Evolutionary conservation across 2,797 vertebrate species (phyloP), one percentile per base, ranked within the genome.

Genomic region (Bovichtus diacanthus): DNA sequence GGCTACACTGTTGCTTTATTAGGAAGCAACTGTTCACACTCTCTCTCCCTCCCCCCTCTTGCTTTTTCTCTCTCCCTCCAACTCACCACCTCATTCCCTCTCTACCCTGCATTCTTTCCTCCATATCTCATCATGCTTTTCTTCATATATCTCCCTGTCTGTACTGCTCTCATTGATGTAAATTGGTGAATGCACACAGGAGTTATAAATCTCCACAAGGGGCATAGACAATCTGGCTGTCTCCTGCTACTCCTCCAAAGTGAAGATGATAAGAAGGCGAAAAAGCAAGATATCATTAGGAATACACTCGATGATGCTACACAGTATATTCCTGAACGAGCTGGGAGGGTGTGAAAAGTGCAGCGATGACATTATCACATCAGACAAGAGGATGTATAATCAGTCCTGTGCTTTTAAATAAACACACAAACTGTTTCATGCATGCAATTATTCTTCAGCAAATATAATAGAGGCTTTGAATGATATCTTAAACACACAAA

Each of bases 1-100:
- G 84, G 88, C 88, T 90, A 86, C 81, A 80, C 86, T 87, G 90
- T 88, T 93, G 92, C 92, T 93, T 93, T 94, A 93, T 94, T 93
- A 92, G 88, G 88, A 92, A 89, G 89, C 88, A 88, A 90, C 81
- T 86, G 90, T 88, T 92, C 83, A 6, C 80, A 60, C 74, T 31
- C 63, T 47, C 73, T 34, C 66, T 44, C 78, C 69, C 78, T 55
- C 70, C 60, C 67, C 63, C 65, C 31, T 44, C 73, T 47, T 50
- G 38, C 39, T 50, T 63, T 53, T 27, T 73, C 43, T 43, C 53
- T 60, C 76, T 67, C 62, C 39, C 63, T 62, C 72, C 68, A 53
- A 53, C 69, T 71, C 55, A 18, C 64, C 69, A 51, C 46, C 39
- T 70, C 69, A 38, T 43, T 67, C 36, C 34, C 27, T 72, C 76